These are phyloP conservation scores for Drosophila paramelanica DNA, from an alignment of 2,888 invertebrate genomes.

Conservation along the genomic window DNA sequence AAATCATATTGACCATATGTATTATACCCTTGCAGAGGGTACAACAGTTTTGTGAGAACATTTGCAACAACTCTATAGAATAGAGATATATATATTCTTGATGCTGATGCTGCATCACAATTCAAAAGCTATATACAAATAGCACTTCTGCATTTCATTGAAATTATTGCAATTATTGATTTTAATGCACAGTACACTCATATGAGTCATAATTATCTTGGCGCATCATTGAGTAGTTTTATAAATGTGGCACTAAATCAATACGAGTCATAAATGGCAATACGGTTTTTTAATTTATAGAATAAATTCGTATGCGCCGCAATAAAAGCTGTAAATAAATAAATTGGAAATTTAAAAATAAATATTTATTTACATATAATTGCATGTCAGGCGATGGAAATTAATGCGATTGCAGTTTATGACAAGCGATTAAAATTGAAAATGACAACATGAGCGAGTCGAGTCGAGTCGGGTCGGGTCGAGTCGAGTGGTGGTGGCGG, in stretches of 20 bases:
- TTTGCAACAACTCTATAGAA: too few species aligned
- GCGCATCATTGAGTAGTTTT: not conserved
- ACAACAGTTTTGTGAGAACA: too few species aligned
- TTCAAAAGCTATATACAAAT: too few species aligned
- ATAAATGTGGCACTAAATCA: slow-evolving; percentile 51
- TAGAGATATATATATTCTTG: too few species aligned
- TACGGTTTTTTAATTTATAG: slow-evolving; percentile 48
- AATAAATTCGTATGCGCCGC: slow-evolving; percentile 14
- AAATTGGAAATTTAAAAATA: slow-evolving; percentile 69
- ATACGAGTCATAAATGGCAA: slow-evolving; percentile 57
- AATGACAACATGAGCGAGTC: slow-evolving; percentile 37
- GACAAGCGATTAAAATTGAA: slow-evolving; percentile 76
- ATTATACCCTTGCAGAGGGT: too few species aligned
- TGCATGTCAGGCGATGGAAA: slow-evolving; percentile 65
- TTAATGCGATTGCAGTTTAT: slow-evolving; percentile 79
- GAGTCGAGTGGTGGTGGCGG: too few species aligned
- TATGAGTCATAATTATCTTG: slow-evolving; percentile 3
- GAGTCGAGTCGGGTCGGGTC: not conserved
- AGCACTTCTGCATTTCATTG: not conserved
- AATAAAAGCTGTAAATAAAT: slow-evolving; percentile 58
- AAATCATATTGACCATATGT: too few species aligned
- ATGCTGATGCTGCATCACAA: too few species aligned
- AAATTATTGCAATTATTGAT: slow-evolving; percentile 19
- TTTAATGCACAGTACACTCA: slow-evolving; percentile 2
- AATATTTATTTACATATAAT: slow-evolving; percentile 77